Percentiles rank a stretch among this genome's conserved stretches.
phyloP scores from a whole-genome alignment of 2,113 vertebrate species.

The Pao palembangensis region DNA sequence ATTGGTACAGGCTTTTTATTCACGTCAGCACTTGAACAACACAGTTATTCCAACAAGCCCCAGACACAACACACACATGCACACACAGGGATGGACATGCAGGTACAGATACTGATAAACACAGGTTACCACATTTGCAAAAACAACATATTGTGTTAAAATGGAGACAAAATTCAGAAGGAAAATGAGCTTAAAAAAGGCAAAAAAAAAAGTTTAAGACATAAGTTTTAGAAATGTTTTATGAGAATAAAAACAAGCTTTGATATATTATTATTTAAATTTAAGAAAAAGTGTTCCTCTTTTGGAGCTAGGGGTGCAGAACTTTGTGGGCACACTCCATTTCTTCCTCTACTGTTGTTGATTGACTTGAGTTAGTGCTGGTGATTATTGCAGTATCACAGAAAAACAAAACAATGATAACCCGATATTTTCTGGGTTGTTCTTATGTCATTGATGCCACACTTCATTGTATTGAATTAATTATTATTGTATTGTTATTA shows the following conservation, averaged over 20 bases:
- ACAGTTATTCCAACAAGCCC: slow-evolving; percentile 43
- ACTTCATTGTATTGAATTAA: slow-evolving; percentile 76
- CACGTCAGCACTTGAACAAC: slow-evolving; percentile 48
- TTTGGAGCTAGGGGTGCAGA: slow-evolving; percentile 59
- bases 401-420: slow-evolving; percentile 59
- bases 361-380: slow-evolving; percentile 77
- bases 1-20: slow-evolving; percentile 42
- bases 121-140: slow-evolving; percentile 57
- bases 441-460: slow-evolving; percentile 68
- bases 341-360: slow-evolving; percentile 76
- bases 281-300: slow-evolving; percentile 73
- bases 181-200: slow-evolving; percentile 56
- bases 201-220: slow-evolving; percentile 63
- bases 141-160: slow-evolving; percentile 57
- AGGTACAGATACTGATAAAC: slow-evolving; percentile 45
- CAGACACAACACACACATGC: slow-evolving; percentile 56
- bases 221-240: slow-evolving; percentile 80
- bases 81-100: slow-evolving; percentile 25
- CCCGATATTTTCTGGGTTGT: slow-evolving; percentile 62
- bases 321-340: slow-evolving; percentile 57
- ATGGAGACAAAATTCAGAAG: slow-evolving; percentile 48
- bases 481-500: slow-evolving; percentile 78
- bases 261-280: slow-evolving; percentile 82
- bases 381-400: slow-evolving; percentile 72
- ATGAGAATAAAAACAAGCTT: slow-evolving; percentile 77